A percentile compares a stretch with the other conserved stretches of the same genome.
Evolutionary conservation across 2,797 vertebrate genomes (phyloP).

Genomic region (Chromis chromis): DNA sequence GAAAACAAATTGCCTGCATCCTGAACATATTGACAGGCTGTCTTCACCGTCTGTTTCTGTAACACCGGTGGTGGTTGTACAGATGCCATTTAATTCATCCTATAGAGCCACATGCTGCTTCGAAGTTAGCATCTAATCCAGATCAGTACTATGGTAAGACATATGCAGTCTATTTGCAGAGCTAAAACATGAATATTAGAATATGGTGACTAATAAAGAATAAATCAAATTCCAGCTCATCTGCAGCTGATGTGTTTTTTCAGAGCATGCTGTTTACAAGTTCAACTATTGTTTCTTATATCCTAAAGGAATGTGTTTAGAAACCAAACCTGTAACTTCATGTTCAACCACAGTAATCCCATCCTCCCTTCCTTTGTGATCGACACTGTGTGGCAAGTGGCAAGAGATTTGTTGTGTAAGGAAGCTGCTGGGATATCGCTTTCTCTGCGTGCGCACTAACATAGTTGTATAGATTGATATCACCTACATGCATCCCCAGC

Average conservation of each 20-base stretch:
- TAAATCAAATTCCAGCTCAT: background rate
- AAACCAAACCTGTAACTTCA: conserved; percentile 68
- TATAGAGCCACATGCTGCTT: conserved; percentile 8
- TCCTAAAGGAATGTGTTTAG: conserved; percentile 44
- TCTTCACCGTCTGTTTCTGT: conserved; percentile 34
- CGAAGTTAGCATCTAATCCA: background rate
- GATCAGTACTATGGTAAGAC: background rate
- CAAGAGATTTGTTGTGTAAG: conserved; percentile 46
- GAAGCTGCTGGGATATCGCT: conserved; percentile 44
- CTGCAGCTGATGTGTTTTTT: background rate
- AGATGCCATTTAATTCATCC: conserved; percentile 15
- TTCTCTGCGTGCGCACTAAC: conserved; percentile 51
- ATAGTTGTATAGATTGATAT: conserved; percentile 62
- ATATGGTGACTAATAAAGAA: background rate
- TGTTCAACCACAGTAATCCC: conserved; percentile 60
- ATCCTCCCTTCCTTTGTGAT: conserved; percentile 63
- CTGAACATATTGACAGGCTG: conserved; percentile 32
- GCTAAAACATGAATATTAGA: conserved; percentile 6
- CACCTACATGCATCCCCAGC: conserved; percentile 45
- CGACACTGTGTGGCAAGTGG: conserved; percentile 43
- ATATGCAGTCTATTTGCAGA: conserved; percentile 2
- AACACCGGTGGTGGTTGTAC: conserved; percentile 27
- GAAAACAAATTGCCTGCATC: conserved; percentile 17
- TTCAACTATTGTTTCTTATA: conserved; percentile 8
- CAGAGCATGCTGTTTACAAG: conserved; percentile 10